Evolutionary conservation across 2,797 vertebrate species (phyloP).

Genomic region (Enteromius paludinosus): DNA sequence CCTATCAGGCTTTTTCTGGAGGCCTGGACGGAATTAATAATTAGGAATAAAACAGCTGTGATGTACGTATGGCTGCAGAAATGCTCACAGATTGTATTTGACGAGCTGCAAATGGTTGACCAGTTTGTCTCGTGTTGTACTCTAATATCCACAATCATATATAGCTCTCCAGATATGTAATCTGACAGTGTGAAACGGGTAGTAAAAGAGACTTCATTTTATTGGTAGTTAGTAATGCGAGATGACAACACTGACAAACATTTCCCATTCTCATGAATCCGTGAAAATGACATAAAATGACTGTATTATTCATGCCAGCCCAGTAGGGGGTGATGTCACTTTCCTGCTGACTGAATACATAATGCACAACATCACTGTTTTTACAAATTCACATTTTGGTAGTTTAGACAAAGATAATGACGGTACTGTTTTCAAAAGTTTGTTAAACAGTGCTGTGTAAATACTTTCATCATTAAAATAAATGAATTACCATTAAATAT

Average conservation of each 20-base stretch:
- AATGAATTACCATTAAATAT: no score
- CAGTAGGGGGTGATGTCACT: not conserved
- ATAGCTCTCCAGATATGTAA: not conserved
- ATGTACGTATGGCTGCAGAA: not conserved
- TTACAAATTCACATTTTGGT: not conserved
- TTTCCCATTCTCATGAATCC: not conserved
- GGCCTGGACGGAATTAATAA: conserved; percentile 18
- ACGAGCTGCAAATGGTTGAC: not conserved
- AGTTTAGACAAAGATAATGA: not conserved
- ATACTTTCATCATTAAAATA: no score
- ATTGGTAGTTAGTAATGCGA: not conserved
- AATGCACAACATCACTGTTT: not conserved
- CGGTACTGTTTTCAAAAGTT: no score
- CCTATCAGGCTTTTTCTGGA: conserved; percentile 31
- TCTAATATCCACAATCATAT: not conserved
- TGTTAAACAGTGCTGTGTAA: no score
- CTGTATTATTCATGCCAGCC: not conserved
- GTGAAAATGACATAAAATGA: not conserved
- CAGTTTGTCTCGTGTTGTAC: not conserved
- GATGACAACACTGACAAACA: not conserved
- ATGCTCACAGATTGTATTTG: not conserved
- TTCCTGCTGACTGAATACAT: not conserved
- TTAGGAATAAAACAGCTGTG: conserved; percentile 15
- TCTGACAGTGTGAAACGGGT: not conserved
- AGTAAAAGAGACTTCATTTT: not conserved